A percentile compares a stretch with the other conserved stretches of the same genome.
phyloP scores from a whole-genome alignment of 2,888 invertebrate species.

The Autographa gamma region DNA sequence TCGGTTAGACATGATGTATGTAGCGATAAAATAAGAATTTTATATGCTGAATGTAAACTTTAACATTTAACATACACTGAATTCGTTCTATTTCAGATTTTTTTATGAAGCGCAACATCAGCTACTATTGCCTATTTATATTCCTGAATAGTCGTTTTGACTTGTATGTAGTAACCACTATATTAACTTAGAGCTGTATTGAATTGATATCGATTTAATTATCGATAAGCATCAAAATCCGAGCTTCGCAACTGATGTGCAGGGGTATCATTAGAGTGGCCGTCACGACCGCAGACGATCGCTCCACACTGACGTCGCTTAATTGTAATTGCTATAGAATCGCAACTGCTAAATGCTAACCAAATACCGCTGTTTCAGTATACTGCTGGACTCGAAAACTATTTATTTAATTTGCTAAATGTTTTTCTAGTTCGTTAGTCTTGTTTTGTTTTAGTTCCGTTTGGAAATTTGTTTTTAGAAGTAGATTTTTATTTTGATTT shows the following conservation, averaged over 20 bases:
- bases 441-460: background rate
- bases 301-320: conserved; percentile 42
- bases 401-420: background rate
- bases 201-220: conserved; percentile 74
- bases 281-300: conserved; percentile 51
- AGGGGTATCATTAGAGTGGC: conserved; percentile 62
- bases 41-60: background rate
- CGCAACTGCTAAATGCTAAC: conserved; percentile 33
- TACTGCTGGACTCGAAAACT: background rate
- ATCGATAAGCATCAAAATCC: conserved; percentile 71
- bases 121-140: background rate
- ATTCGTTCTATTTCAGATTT: background rate
- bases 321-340: conserved; percentile 48
- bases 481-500: too few relatives aligned
- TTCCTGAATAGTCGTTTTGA: background rate
- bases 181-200: conserved; percentile 72
- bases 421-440: background rate
- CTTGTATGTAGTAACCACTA: background rate
- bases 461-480: too few relatives aligned
- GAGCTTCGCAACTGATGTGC: conserved; percentile 62
- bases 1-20: conserved; percentile 41
- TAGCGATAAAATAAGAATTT: background rate
- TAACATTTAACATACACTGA: background rate
- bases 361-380: conserved; percentile 23
- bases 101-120: background rate